Evolutionary conservation across 1,140 invertebrate genomes (phyloP).

Genomic region (Drosophila prosaltans): DNA sequence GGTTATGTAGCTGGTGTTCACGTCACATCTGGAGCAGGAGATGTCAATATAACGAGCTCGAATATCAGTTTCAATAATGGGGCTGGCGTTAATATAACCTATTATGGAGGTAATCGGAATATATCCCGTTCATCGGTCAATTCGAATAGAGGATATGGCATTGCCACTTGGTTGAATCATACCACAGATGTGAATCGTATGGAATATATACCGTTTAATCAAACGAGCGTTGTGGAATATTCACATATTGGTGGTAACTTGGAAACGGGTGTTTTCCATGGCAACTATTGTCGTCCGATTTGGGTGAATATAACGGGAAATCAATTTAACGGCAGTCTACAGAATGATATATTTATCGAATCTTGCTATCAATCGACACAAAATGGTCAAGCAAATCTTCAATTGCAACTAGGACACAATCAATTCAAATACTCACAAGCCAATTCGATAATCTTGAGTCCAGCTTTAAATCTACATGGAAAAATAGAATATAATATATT

Average conservation of each 20-base stretch:
- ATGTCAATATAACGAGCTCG: slow-evolving; percentile 95
- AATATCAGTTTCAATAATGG: slow-evolving; percentile 95
- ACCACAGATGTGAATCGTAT: slow-evolving; percentile 87
- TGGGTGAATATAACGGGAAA: slow-evolving; percentile 94
- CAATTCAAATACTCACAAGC: slow-evolving; percentile 90
- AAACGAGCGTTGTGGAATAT: slow-evolving; percentile 94
- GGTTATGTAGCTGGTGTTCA: slow-evolving; percentile 94
- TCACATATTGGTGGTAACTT: slow-evolving; percentile 93
- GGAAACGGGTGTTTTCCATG: slow-evolving; percentile 92
- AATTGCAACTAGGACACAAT: slow-evolving; percentile 94
- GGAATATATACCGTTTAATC: slow-evolving; percentile 90
- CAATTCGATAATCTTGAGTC: slow-evolving; percentile 91
- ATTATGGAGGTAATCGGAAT: slow-evolving; percentile 94
- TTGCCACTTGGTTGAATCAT: slow-evolving; percentile 94
- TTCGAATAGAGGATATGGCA: slow-evolving; percentile 93
- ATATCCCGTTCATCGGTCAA: slow-evolving; percentile 91
- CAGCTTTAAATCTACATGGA: slow-evolving; percentile 92
- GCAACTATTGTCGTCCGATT: slow-evolving; percentile 90
- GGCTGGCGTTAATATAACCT: slow-evolving; percentile 95
- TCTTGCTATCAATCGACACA: slow-evolving; percentile 89
- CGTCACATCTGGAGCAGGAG: slow-evolving; percentile 92
- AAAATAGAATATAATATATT: slow-evolving; percentile 95
- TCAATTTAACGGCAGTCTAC: slow-evolving; percentile 89
- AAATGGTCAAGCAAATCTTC: slow-evolving; percentile 83
- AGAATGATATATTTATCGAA: slow-evolving; percentile 90